phyloP scores from a whole-genome alignment of 2,113 vertebrate genomes.

The Rhizomys pruinosus region DNA sequence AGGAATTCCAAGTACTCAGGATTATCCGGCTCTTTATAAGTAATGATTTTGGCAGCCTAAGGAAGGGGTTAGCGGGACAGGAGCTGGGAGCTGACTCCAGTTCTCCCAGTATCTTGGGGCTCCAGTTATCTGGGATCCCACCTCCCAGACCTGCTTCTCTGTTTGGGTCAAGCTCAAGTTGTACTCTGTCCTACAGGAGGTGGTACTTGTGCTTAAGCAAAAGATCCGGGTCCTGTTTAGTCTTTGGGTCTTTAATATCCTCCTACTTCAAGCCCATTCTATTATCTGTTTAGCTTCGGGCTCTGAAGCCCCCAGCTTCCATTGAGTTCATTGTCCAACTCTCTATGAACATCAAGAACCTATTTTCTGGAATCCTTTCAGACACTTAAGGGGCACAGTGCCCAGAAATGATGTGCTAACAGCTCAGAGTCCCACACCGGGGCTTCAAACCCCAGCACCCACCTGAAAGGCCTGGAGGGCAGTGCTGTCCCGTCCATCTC shows the following conservation, averaged over 20 bases:
- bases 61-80: neutral
- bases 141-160: neutral
- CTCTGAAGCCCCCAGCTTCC: neutral
- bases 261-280: neutral
- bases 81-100: neutral
- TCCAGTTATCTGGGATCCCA: neutral
- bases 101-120: neutral
- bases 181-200: neutral
- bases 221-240: neutral
- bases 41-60: constrained; percentile 95
- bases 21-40: constrained; percentile 93
- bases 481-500: constrained; percentile 86
- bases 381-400: neutral
- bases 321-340: neutral
- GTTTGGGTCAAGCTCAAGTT: neutral
- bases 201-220: neutral
- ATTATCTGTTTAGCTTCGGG: neutral
- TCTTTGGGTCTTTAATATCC: neutral
- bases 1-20: constrained; percentile 91
- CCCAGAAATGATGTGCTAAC: neutral
- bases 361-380: neutral
- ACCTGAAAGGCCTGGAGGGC: constrained; percentile 93
- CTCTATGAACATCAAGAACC: neutral
- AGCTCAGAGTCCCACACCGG: neutral
- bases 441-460: constrained; percentile 41